Evolutionary conservation across 2,888 invertebrate genomes (phyloP), one percentile per base, ranked within the genome.

Genomic region (Hydrotaea cyrtoneurina): DNA sequence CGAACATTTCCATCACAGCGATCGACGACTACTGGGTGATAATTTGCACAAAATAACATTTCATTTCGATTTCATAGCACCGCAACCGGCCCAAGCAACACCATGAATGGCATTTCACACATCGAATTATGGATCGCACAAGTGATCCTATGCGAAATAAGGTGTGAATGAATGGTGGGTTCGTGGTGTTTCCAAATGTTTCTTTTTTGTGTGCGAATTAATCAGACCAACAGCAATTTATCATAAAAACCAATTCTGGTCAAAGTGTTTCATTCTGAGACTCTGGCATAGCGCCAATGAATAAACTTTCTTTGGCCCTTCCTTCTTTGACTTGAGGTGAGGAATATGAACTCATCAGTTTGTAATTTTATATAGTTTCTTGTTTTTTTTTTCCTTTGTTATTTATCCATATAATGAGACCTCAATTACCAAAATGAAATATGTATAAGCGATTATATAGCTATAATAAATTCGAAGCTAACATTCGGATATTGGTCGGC

Each of bases 351-450:
- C 69, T 78, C 62, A 78, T 75, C 71, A 64, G 31, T 39, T 62
- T 31, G 57, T 21, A 69, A 80, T 83, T 83, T 83, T 77, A 80
- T 80, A 77, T 66, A 83, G 43, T 69, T 62, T 36, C n/a, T n/a
- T n/a, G n/a, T n/a, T n/a, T n/a, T 59, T 26, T n/a, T n/a, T n/a
- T n/a, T n/a, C n/a, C n/a, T 36, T 15, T 62, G 31, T 31, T 59
- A 31, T 72, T 75, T 50, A 50, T 50, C 50, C 50, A 50, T 50
- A 50, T 76, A 82, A 72, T 76, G 62, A 57, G 72, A 64, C 64
- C 73, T 31, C 81, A 26, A 46, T 71, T 50, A 78, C 10, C 31
- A 76, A 46, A 69, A 69, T 69, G 43, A 62, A 62, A 31, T 62
- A n/a, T 31, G 62, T 31, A 46, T 21, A 69, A 46, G 23, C 26